These are phyloP conservation scores for Cinclus mexicanus DNA, from an alignment of 2,113 vertebrate genomes.

Conservation along the genomic window DNA sequence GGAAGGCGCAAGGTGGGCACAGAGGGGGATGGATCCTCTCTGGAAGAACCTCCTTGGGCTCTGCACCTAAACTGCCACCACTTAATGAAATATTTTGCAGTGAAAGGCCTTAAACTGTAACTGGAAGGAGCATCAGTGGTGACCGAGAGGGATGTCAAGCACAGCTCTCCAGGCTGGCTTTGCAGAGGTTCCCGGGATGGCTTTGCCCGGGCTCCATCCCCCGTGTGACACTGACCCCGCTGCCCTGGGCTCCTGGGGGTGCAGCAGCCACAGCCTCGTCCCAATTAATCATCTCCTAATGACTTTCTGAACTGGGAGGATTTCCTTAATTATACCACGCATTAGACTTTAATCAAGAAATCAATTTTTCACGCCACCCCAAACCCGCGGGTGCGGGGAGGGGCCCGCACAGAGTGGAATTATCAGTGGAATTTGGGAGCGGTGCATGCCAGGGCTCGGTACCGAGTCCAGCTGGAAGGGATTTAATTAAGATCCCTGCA, in stretches of 20 bases:
- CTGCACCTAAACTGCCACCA: neutral
- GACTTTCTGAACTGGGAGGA: constrained; percentile 1
- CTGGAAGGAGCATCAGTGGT: neutral
- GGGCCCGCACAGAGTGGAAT: neutral
- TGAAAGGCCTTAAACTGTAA: neutral
- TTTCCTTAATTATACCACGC: constrained; percentile 62
- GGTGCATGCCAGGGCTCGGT: accelerated
- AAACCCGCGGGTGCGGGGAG: neutral
- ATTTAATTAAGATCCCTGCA: neutral
- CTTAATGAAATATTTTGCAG: accelerated
- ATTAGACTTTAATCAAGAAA: constrained; percentile 63
- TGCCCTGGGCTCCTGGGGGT: neutral
- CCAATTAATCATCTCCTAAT: constrained; percentile 55
- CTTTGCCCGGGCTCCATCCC: neutral
- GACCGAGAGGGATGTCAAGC: accelerated
- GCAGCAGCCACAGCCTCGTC: neutral
- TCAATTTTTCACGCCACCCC: neutral
- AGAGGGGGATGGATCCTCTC: neutral
- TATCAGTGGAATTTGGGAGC: neutral
- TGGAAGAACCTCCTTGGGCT: too few relatives aligned
- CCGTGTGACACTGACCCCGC: accelerated
- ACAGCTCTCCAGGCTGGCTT: accelerated
- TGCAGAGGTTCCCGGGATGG: neutral
- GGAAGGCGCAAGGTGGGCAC: accelerated
- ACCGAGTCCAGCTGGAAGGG: neutral